phyloP scores from a whole-genome alignment of 2,888 invertebrate genomes.

The Tanypteryx hageni region DNA sequence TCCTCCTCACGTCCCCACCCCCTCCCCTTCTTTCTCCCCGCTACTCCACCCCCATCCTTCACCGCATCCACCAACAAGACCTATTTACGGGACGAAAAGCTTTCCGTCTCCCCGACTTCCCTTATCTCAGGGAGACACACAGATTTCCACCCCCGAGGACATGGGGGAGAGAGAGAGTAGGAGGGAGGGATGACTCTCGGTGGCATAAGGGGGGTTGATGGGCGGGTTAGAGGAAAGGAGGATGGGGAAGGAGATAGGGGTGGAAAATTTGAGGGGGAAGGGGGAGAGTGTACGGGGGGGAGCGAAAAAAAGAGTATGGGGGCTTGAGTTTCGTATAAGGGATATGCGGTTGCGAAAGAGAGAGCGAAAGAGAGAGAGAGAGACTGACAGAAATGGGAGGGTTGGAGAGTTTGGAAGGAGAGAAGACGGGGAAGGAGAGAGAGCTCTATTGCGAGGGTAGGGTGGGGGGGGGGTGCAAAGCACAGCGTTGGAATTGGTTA shows the following conservation, averaged over 20 bases:
- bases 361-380: background rate
- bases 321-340: constrained; percentile 24
- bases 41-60: constrained; percentile 37
- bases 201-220: background rate
- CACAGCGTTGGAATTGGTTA: constrained; percentile 51
- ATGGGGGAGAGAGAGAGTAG: background rate
- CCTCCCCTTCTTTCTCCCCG: background rate
- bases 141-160: constrained; percentile 63
- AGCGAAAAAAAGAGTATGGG: constrained; percentile 9
- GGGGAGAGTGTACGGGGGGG: background rate
- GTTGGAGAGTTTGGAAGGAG: background rate
- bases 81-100: constrained; percentile 64
- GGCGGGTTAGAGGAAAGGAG: background rate
- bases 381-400: background rate
- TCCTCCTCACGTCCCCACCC: background rate
- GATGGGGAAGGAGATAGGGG: background rate
- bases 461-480: constrained; percentile 23
- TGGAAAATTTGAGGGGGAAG: background rate
- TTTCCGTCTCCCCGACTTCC: constrained; percentile 64
- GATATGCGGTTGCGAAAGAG: background rate
- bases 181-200: constrained; percentile 28
- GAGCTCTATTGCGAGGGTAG: background rate
- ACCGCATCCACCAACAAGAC: constrained; percentile 64
- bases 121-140: constrained; percentile 64
- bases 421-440: background rate